Base-by-base conservation (phyloP, 2,888 invertebrate species). In the Latrodectus elegans region DNA sequence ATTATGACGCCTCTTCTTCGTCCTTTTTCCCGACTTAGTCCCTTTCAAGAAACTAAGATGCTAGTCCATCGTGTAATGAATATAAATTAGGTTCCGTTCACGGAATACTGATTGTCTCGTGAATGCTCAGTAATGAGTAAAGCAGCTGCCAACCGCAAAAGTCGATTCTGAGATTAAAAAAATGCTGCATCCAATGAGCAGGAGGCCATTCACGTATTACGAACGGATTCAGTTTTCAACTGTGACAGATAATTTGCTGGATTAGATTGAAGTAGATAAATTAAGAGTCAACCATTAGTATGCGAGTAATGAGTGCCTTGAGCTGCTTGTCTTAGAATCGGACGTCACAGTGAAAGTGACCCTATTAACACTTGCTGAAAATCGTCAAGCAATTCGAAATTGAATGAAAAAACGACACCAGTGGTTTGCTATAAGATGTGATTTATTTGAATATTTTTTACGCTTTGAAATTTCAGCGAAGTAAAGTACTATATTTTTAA, bases 181-280 rank as follows among this genome's bases (percentile, higher is more conserved):
- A 38, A 38, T 26, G 52, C 73, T 52, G 67, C 82, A 55, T 52
- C 82, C 75, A 75, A 75, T 82, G 82, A 68, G 55, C 55, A 55
- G 68, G 73, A 72, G 38, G 73, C 73, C 81, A 22, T 67, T 74
- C 75, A 75, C 75, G 70, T 71, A 65, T 83, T 76, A 83, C 76
- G 71, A 64, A 76, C 55, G 73, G 82, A 82, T 74, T 75, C 82
- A 75, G 72, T 83, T 76, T 76, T 38, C 71, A 55, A 77, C 76
- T 83, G 83, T 83, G 83, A 76, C 83, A 83, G 83, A 83, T 77
- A 83, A 83, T 83, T 83, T 83, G 83, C 73, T 83, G 76, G 76
- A 76, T 83, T 76, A 65, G 17, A 76, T 51, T 77, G 73, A 76
- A 60, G 75, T 71, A 83, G 83, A 77, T 83, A 83, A 71, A 77